Conservation (phyloP, 2,888 invertebrate species). For the Torymus tubicola region DNA sequence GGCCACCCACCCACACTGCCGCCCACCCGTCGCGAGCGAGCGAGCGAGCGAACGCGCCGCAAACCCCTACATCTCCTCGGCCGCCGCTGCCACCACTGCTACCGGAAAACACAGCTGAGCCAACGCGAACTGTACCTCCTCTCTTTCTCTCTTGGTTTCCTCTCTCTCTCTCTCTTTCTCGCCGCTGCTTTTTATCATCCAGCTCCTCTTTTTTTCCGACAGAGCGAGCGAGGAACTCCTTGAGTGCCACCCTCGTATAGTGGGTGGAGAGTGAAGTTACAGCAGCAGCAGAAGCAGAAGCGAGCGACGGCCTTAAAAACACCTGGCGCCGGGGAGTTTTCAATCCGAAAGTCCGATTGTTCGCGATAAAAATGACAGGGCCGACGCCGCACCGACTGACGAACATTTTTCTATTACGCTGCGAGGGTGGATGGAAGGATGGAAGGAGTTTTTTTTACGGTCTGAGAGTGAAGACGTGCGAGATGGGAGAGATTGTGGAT, state of each 20-base stretch:
- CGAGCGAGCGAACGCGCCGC: constrained; percentile 50
- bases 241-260: neutral
- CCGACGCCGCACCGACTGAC: neutral
- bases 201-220: neutral
- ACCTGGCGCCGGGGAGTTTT: constrained; percentile 30
- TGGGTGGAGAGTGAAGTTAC: no score
- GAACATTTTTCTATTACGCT: neutral
- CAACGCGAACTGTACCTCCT: constrained; percentile 62
- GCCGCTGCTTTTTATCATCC: constrained; percentile 46
- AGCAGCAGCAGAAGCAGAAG: no score
- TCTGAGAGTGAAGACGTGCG: no score
- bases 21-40: constrained; percentile 55
- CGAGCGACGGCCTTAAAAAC: constrained; percentile 20
- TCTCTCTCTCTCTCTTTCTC: constrained; percentile 16
- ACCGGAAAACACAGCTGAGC: constrained; percentile 76
- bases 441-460: no score
- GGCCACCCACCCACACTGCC: constrained; percentile 66
- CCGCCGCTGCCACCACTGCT: constrained; percentile 66
- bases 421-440: no score
- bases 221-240: constrained; percentile 22
- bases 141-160: constrained; percentile 54
- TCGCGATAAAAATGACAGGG: constrained; percentile 17
- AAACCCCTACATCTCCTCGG: constrained; percentile 61
- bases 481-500: no score
- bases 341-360: constrained; percentile 22